Conservation (phyloP, 2,113 vertebrate species). For the Platanista minor region DNA sequence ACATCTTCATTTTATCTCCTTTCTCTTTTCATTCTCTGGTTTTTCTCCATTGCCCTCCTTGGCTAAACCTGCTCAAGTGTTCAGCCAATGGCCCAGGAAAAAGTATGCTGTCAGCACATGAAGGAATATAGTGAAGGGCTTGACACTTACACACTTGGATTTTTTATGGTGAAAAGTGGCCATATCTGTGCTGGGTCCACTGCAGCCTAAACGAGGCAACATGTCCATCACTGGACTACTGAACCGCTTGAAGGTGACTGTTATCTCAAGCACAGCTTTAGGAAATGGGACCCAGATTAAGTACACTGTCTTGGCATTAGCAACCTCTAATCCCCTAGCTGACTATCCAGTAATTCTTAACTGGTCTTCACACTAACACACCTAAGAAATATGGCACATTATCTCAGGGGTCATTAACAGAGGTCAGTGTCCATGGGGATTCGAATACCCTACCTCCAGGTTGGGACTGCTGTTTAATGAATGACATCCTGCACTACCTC, state of each 20-base stretch:
- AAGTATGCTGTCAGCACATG: neutral
- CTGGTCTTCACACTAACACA: neutral
- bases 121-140: neutral
- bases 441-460: neutral
- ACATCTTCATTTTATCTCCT: neutral
- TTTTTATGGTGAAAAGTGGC: neutral
- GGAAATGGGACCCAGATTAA: neutral
- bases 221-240: neutral
- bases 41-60: neutral
- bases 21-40: neutral
- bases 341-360: neutral
- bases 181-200: neutral
- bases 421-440: neutral
- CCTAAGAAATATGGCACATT: neutral
- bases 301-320: neutral
- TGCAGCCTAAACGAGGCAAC: neutral
- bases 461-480: neutral
- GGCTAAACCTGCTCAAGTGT: neutral
- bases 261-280: neutral
- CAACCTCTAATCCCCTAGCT: neutral
- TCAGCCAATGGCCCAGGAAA: neutral
- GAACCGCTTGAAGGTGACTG: neutral
- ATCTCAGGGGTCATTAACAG: neutral
- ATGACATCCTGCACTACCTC: neutral
- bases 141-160: neutral